Evolutionary conservation across 2,888 invertebrate species (phyloP).

Genomic region (Nowickia ferox): DNA sequence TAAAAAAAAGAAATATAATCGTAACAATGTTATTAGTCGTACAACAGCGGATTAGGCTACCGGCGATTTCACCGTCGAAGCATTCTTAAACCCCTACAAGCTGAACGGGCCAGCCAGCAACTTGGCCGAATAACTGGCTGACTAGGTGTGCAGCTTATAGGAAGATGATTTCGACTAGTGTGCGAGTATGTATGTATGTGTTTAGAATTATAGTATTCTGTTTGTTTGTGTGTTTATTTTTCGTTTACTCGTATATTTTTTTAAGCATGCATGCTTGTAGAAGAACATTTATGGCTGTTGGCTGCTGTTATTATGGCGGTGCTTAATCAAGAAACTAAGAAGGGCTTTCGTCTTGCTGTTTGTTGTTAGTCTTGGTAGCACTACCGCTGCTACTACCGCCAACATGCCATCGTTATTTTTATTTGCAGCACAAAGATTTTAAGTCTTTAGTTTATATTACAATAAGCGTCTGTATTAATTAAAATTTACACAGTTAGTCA

Average conservation of each 20-base stretch:
- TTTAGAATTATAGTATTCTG: slow-evolving; percentile 22
- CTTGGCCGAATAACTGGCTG: slow-evolving; percentile 23
- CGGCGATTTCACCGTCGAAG: slow-evolving; percentile 78
- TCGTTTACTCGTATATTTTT: neutral
- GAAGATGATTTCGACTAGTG: slow-evolving; percentile 37
- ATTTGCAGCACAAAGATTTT: slow-evolving; percentile 50
- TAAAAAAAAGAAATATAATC: slow-evolving; percentile 79
- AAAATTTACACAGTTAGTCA: slow-evolving; percentile 69
- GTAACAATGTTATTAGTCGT: slow-evolving; percentile 83
- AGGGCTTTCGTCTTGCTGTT: slow-evolving; percentile 51
- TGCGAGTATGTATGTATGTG: neutral
- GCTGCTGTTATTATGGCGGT: slow-evolving; percentile 59
- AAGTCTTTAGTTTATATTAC: slow-evolving; percentile 67
- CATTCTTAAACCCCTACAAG: slow-evolving; percentile 52
- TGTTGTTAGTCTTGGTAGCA: neutral
- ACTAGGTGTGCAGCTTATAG: slow-evolving; percentile 52
- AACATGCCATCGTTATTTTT: slow-evolving; percentile 40
- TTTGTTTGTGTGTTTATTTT: slow-evolving; percentile 8
- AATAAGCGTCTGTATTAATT: slow-evolving; percentile 70
- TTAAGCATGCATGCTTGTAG: slow-evolving; percentile 32
- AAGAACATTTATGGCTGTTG: slow-evolving; percentile 64
- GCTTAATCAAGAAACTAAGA: slow-evolving; percentile 68
- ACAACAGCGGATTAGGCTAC: slow-evolving; percentile 83
- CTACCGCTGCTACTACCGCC: slow-evolving; percentile 12
- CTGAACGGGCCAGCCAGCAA: slow-evolving; percentile 24